Percentiles rank a stretch among this genome's conserved stretches.
These are phyloP conservation scores for Knipowitschia caucasica DNA, from an alignment of 2,797 vertebrate genomes.

Conservation along the genomic window DNA sequence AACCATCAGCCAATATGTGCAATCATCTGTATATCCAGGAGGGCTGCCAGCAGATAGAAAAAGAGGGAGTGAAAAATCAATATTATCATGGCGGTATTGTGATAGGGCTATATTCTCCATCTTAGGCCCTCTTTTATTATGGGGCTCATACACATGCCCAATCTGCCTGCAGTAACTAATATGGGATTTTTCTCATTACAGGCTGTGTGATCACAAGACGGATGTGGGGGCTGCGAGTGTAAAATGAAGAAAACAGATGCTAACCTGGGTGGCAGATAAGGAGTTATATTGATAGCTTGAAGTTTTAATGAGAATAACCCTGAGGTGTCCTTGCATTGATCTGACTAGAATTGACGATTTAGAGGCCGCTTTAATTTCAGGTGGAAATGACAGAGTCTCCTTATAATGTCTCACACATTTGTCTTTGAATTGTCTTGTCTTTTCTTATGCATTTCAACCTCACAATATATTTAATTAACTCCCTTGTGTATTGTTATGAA, in stretches of 20 bases:
- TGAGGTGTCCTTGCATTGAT: slow-evolving; percentile 55
- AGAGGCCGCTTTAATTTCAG: neutral
- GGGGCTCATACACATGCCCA: slow-evolving; percentile 34
- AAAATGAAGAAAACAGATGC: slow-evolving; percentile 49
- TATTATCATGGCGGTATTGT: slow-evolving; percentile 43
- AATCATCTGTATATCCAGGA: slow-evolving; percentile 32
- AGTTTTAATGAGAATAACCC: slow-evolving; percentile 63
- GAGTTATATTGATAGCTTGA: slow-evolving; percentile 56
- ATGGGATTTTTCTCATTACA: slow-evolving; percentile 56
- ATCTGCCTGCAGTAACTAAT: slow-evolving; percentile 46
- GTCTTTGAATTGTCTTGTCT: neutral
- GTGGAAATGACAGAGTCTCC: neutral
- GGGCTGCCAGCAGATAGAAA: slow-evolving; percentile 25
- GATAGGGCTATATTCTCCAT: slow-evolving; percentile 30
- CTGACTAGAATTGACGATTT: slow-evolving; percentile 19
- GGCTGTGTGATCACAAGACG: slow-evolving; percentile 51
- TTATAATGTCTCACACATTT: neutral
- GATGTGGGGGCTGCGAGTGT: slow-evolving; percentile 28
- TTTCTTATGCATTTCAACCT: too few relatives aligned
- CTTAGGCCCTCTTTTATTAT: slow-evolving; percentile 50
- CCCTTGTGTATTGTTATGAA: neutral
- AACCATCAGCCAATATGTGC: slow-evolving; percentile 20
- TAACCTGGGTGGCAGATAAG: slow-evolving; percentile 50
- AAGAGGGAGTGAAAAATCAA: slow-evolving; percentile 50
- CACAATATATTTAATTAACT: neutral